phyloP scores from a whole-genome alignment of 2,797 vertebrate species.

The Margarornis squamiger region DNA sequence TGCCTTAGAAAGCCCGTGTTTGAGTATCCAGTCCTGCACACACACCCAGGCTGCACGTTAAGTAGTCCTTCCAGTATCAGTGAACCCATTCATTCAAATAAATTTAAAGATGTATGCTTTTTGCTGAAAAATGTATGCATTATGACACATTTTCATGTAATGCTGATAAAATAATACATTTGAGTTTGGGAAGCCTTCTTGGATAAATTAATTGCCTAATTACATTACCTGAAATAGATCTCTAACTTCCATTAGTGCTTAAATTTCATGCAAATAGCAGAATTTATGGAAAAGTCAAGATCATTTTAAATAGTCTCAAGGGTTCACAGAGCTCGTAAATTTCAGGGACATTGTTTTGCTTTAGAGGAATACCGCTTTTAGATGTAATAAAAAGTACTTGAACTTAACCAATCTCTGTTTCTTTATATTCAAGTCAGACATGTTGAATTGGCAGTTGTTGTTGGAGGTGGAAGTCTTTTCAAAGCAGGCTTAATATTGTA shows the following conservation, averaged over 20 bases:
- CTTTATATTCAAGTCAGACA: constrained; percentile 16
- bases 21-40: neutral
- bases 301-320: neutral
- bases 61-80: neutral
- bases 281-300: constrained; percentile 11
- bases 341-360: constrained; percentile 5
- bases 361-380: neutral
- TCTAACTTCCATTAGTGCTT: neutral
- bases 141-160: neutral
- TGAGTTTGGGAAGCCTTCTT: neutral
- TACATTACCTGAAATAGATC: neutral
- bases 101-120: neutral
- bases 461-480: neutral
- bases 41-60: neutral
- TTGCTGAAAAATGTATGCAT: neutral
- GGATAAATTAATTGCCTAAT: neutral
- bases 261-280: neutral
- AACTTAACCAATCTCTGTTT: constrained; percentile 1
- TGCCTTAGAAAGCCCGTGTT: neutral
- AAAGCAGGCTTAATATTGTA: neutral
- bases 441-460: constrained; percentile 5
- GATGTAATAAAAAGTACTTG: neutral
- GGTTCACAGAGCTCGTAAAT: neutral
- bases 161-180: neutral
- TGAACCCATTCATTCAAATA: neutral